These are phyloP conservation scores for Montipora capitata DNA, from an alignment of 92 coral and sea anemone genomes.

Conservation along the genomic window DNA sequence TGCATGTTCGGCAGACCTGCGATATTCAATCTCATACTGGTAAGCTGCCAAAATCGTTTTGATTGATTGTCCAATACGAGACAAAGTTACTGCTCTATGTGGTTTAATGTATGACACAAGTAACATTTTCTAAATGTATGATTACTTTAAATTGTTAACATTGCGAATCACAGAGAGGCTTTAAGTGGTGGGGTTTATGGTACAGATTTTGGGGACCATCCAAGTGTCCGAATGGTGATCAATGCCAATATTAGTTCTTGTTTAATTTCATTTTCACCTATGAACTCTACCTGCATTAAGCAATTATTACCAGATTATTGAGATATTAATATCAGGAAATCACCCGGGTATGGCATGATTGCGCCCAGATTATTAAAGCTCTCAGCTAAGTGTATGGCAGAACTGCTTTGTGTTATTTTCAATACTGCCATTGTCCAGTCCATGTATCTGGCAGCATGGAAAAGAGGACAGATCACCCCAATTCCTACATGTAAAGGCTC, in stretches of 20 bases:
- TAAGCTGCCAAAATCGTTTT: no score
- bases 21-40: no score
- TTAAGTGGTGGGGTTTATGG: neutral
- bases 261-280: neutral
- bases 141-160: neutral
- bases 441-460: constrained; percentile 40
- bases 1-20: no score
- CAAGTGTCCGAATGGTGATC: neutral
- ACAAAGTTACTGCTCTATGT: no score
- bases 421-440: constrained; percentile 31
- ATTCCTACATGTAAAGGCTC: constrained; percentile 25
- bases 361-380: constrained; percentile 11
- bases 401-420: constrained; percentile 34
- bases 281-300: neutral
- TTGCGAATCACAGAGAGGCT: neutral
- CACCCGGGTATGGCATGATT: constrained; percentile 19
- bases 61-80: no score
- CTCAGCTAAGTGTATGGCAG: constrained; percentile 18
- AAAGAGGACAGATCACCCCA: constrained; percentile 49
- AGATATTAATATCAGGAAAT: constrained; percentile 30
- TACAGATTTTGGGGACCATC: neutral
- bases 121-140: no score
- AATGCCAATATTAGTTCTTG: neutral
- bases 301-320: neutral
- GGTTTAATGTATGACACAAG: no score